Base-by-base conservation (phyloP, 1,140 invertebrate genomes). In the Tetragnatha versicolor region DNA sequence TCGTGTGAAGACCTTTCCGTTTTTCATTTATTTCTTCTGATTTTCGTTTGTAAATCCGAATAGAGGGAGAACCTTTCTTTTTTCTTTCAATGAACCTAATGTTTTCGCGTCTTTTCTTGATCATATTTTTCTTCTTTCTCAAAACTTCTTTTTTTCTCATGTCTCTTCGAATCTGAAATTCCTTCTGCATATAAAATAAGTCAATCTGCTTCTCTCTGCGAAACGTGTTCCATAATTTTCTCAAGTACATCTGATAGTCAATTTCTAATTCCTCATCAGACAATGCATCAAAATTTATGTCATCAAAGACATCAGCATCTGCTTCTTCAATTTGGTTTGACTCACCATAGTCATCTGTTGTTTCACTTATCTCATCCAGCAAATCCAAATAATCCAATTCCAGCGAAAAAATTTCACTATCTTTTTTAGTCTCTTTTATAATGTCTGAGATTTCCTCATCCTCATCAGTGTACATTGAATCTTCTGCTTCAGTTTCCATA, bases 261-360 rank as follows among this genome's bases (percentile, higher is more conserved):
- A 51, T 63, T 63, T 63, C 55, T 7, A 75, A 45, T n/a, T 75
- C 72, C 51, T 75, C 72, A 27, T 75, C 72, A 0, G 72, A 75
- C 17, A 75, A 20, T 3, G 25, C 31, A 49, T 75, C 72, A 12
- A 75, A 75, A 37, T 75, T 75, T 6, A 75, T 61, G 6, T 49
- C 58, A 14, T 75, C 58, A 17, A 35, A 63, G 37, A 63, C 20
- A 20, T 75, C 72, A 3, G 5, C 20, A 49, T 47, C 39, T 9
- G 5, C 29, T 70, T 29, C 47, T 45, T 6, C 29, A 10, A 14
- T 53, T 53, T 20, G 60, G 39, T 25, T 63, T 10, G 20, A 12
- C 20, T 60, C 33, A 9, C 5, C 3, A 5, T 25, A 5, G 27
- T 29, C 7, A 3, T 31, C 27, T 3, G n/a, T n/a, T n/a, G n/a